Evolutionary conservation across 1,140 invertebrate genomes (phyloP), one percentile per base, ranked within the genome.

Genomic region (Andrena cerasifolii): DNA sequence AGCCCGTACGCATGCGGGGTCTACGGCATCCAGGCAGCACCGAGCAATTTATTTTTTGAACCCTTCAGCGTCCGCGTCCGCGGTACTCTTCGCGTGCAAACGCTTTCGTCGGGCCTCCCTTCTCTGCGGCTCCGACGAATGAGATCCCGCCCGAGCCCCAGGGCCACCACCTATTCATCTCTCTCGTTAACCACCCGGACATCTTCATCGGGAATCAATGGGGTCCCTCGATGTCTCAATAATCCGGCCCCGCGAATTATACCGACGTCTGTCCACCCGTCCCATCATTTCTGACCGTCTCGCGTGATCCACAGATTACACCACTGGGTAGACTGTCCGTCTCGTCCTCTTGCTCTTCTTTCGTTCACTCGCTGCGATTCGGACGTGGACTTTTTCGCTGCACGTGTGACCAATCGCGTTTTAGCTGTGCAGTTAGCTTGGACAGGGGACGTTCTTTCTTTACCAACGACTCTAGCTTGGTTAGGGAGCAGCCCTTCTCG

Each of bases 171-270:
- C 80, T 79, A 79, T 83, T 79, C 82, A 79, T 83, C 80, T 77
- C 72, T 83, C 82, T 84, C 82, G 81, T 84, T 84, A 84, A 73
- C 78, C 71, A 62, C n/a, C 63, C 81, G 71, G 78, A 84, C 82
- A 80, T 84, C 82, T 83, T 84, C 82, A 83, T 84, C 81, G 54
- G 18, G 49, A 83, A 75, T 79, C 82, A 66, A 83, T 83, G 80
- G 61, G 62, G 36, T 45, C 40, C 54, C 71, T 33, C 71, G 82
- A 83, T 72, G 80, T 83, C 82, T 83, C 77, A 79, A 83, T 83
- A 83, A 83, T 76, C 62, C 68, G 53, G 14, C 10, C 36, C 58
- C 77, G 80, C 82, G 63, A 83, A 83, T 83, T 82, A 83, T 68
- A 74, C 63, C 61, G 49, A 66, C 21, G 36, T 12, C 40, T 40